These are phyloP conservation scores for Manacus vitellinus DNA, from an alignment of 2,113 vertebrate species.

Conservation along the genomic window DNA sequence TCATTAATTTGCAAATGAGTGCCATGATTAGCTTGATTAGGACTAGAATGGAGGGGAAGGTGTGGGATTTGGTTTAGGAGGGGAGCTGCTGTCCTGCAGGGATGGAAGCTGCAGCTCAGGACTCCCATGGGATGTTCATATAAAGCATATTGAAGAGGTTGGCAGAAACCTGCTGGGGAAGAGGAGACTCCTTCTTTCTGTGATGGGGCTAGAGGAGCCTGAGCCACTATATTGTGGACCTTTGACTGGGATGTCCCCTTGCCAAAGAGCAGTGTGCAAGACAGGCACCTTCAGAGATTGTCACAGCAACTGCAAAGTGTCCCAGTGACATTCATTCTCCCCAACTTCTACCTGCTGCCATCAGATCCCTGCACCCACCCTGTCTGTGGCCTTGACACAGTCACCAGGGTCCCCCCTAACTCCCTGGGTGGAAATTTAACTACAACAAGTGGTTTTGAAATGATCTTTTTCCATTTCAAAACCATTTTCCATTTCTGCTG, in stretches of 20 bases:
- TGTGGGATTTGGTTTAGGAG: background rate
- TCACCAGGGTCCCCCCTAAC: background rate
- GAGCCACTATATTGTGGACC: background rate
- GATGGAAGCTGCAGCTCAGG: background rate
- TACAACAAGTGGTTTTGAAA: background rate
- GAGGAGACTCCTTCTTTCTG: background rate
- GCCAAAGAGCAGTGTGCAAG: background rate
- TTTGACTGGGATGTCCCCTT: background rate
- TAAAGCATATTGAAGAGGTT: background rate
- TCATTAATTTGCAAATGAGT: background rate
- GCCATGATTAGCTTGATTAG: background rate
- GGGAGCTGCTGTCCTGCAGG: background rate
- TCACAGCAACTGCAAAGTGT: background rate
- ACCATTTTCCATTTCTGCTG: background rate
- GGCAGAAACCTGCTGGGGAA: background rate
- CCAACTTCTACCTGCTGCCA: background rate
- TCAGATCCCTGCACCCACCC: background rate
- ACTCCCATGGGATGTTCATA: rapidly evolving
- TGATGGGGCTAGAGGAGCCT: background rate
- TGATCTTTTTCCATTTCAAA: background rate
- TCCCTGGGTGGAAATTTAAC: background rate
- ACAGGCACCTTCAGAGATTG: background rate
- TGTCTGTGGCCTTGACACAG: background rate
- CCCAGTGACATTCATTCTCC: background rate
- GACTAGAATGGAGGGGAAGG: background rate